Evolutionary conservation across 1,140 invertebrate species (phyloP).

Genomic region (Amphibalanus amphitrite): DNA sequence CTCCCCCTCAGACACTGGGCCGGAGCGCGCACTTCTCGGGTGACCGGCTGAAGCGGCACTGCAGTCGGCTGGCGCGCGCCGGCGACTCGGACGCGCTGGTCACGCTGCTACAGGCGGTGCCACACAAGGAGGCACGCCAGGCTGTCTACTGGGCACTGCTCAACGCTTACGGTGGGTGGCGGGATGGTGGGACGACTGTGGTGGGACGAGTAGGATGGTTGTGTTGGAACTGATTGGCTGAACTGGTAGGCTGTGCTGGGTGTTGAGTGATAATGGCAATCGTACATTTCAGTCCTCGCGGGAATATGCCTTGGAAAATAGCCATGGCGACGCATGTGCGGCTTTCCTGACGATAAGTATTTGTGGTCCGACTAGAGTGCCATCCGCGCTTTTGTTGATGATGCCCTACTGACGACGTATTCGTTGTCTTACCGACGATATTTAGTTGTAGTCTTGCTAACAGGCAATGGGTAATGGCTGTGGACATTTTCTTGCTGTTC

Average conservation of each 20-base stretch:
- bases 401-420: too few species aligned
- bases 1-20: neutral
- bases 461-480: neutral
- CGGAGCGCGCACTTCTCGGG: neutral
- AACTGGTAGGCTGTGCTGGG: neutral
- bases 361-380: too few species aligned
- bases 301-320: too few species aligned
- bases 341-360: too few species aligned
- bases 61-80: neutral
- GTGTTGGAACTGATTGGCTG: too few species aligned
- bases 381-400: too few species aligned
- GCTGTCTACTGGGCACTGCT: neutral
- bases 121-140: neutral
- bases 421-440: too few species aligned
- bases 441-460: too few species aligned
- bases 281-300: too few species aligned
- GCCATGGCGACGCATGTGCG: neutral
- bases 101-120: neutral
- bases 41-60: neutral
- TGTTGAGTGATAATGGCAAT: too few species aligned
- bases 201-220: too few species aligned
- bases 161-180: neutral
- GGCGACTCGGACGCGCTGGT: neutral
- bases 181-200: too few species aligned
- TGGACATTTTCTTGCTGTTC: neutral